phyloP scores from a whole-genome alignment of 2,888 invertebrate genomes.

The Pelosia muscerda region DNA sequence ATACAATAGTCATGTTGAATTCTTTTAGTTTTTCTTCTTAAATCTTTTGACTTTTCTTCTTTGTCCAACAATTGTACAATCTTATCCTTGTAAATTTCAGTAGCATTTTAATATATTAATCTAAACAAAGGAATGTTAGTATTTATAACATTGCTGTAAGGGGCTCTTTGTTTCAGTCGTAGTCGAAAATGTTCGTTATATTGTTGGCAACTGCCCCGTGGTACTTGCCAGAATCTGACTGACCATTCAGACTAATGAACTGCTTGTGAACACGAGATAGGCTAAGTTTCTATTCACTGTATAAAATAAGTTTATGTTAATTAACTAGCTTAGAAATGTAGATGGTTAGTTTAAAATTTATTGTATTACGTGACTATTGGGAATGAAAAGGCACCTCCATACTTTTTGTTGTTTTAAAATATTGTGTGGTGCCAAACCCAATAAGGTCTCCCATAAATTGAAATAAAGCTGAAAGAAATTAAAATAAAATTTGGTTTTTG shows the following conservation, averaged over 20 bases:
- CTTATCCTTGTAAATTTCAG: neutral
- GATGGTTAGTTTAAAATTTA: neutral
- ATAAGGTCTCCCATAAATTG: too few relatives aligned
- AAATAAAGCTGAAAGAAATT: too few relatives aligned
- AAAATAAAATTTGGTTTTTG: too few relatives aligned
- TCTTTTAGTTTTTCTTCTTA: neutral
- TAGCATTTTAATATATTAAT: neutral
- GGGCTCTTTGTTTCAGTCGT: constrained; percentile 51
- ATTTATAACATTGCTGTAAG: constrained; percentile 40
- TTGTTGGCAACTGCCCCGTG: constrained; percentile 54
- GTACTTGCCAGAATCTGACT: constrained; percentile 64
- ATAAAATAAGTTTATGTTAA: neutral
- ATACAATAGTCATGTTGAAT: neutral
- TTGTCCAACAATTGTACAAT: neutral
- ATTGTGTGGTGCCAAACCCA: too few relatives aligned
- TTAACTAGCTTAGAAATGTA: neutral
- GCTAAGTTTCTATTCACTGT: neutral
- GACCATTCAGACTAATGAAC: constrained; percentile 69
- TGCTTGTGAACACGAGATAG: constrained; percentile 42
- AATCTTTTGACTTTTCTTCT: neutral
- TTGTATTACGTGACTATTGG: too few relatives aligned
- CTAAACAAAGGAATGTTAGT: constrained; percentile 28
- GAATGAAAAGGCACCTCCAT: too few relatives aligned
- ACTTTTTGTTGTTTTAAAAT: too few relatives aligned
- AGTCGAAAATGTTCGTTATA: constrained; percentile 44